phyloP scores from a whole-genome alignment of 2,797 vertebrate genomes.

The Rhynchotus rufescens region DNA sequence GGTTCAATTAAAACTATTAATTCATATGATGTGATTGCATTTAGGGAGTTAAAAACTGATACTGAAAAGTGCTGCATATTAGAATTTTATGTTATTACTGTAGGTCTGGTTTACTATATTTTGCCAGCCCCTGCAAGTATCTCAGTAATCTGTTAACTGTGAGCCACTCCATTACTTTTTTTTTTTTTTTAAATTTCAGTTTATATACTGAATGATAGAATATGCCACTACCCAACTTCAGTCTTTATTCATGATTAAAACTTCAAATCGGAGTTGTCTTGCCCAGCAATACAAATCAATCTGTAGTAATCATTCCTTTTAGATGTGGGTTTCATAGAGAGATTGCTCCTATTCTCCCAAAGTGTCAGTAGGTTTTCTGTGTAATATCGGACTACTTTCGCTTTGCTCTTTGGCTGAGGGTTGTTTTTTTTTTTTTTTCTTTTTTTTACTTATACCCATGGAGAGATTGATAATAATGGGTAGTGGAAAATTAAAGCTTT shows the following conservation, averaged over 20 bases:
- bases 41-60: slow-evolving; percentile 26
- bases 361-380: neutral
- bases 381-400: neutral
- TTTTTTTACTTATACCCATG: neutral
- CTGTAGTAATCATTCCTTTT: neutral
- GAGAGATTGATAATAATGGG: rapidly evolving
- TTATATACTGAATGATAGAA: neutral
- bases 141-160: neutral
- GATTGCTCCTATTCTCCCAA: neutral
- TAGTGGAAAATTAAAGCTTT: neutral
- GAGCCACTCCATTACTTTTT: neutral
- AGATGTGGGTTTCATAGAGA: neutral
- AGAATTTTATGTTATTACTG: slow-evolving; percentile 10
- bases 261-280: neutral
- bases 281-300: neutral
- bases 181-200: neutral
- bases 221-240: neutral
- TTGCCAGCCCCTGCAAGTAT: neutral
- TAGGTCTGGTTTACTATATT: neutral
- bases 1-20: slow-evolving; percentile 59
- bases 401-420: neutral
- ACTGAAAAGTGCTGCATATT: slow-evolving; percentile 27
- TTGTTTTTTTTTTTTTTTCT: too few species aligned
- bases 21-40: slow-evolving; percentile 52
- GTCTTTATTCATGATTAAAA: neutral